phyloP scores from a whole-genome alignment of 2,797 vertebrate genomes.

The Mormyrus hasselquistii region DNA sequence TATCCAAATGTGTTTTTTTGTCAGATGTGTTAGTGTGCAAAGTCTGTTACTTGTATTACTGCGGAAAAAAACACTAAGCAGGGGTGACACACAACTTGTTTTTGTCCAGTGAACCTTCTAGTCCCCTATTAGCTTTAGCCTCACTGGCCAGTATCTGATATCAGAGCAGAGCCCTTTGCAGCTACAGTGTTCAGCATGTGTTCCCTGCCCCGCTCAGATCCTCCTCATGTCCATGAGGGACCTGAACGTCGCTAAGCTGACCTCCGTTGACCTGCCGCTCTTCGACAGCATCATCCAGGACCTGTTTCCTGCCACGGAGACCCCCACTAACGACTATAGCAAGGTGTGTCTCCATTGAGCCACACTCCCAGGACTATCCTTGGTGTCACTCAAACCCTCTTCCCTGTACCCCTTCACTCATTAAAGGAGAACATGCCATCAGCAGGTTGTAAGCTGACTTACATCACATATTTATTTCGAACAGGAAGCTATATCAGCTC shows the following conservation, averaged over 20 bases:
- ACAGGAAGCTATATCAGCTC: background rate
- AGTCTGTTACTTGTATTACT: background rate
- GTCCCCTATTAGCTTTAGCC: background rate
- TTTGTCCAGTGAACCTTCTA: background rate
- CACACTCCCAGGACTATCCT: background rate
- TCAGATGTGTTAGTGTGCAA: background rate
- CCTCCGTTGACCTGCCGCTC: conserved; percentile 68
- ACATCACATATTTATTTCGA: background rate
- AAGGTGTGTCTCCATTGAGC: conserved; percentile 49
- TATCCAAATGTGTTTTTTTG: background rate
- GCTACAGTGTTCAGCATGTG: background rate
- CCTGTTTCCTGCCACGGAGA: conserved; percentile 72
- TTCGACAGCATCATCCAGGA: conserved; percentile 78
- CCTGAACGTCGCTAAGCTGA: conserved; percentile 81
- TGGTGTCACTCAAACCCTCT: conserved; percentile 7
- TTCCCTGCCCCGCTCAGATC: conserved; percentile 51
- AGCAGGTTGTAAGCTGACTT: background rate
- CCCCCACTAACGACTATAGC: conserved; percentile 64
- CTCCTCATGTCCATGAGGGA: conserved; percentile 82
- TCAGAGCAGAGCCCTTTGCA: conserved; percentile 1
- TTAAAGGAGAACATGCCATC: background rate
- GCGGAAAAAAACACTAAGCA: background rate
- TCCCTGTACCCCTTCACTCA: background rate
- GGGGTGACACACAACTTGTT: background rate
- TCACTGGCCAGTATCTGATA: background rate